Base-by-base conservation (phyloP, 2,113 vertebrate species). In the Sialia sialis region DNA sequence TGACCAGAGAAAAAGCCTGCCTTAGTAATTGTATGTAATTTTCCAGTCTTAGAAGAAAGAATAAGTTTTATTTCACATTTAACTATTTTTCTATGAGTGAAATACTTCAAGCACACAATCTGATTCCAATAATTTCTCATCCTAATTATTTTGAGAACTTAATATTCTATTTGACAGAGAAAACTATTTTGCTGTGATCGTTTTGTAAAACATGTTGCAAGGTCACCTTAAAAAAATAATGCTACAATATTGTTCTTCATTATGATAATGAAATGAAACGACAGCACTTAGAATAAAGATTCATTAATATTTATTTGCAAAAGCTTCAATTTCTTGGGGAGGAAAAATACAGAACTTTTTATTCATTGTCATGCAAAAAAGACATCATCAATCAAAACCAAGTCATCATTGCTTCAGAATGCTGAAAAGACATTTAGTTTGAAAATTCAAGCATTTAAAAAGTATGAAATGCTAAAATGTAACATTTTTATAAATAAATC, bases 271-370 rank as follows among this genome's bases (percentile, higher is more conserved):
- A 89, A 88, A 75, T 76, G 16, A 96, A 76, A 87, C 20, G 93
- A 85, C 22, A 88, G 17, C 19, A 58, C 14, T 41, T 80, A 72
- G 60, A 64, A 67, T 23, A 58, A 87, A 73, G 62, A 81, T 12
- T 69, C 25, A 83, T 95, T 89, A 79, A 94, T 90, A 94, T 96
- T 85, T 95, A 77, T 95, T 79, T 94, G 16, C 23, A 88, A 85
- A 97, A 86, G 17, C 23, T 85, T 89, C 3, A 48, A 68, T 89
- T 87, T 55, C 23, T 91, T 84, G 64, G 49, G 7, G 20, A 72
- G 19, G 43, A 80, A 91, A 59, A 84, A 70, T 52, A 25, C 16
- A 69, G 54, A 89, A 64, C 23, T 36, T 94, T 38, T 46, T 82
- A 70, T 77, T 84, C 27, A 64, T n/a, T 43, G 41, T 16, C 22